Conservation (phyloP, 53 echinoderm and acorn worm genomes). For the Patiria pectinifera region DNA sequence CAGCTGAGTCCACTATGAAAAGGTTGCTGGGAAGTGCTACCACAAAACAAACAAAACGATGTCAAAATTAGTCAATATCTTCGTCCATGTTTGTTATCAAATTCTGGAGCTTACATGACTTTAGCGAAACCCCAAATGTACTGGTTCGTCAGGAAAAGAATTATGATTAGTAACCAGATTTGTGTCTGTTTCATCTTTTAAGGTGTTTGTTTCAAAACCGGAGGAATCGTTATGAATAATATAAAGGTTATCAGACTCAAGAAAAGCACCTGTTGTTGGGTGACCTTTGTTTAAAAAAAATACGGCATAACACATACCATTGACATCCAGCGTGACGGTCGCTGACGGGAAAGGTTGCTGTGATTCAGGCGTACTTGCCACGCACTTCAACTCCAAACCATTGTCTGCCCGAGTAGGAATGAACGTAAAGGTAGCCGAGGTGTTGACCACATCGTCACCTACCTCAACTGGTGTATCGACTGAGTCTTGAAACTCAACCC, state of each 20-base stretch:
- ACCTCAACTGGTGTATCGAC: background rate
- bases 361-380: background rate
- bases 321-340: background rate
- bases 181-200: too few species aligned
- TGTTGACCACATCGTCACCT: background rate
- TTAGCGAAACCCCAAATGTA: too few species aligned
- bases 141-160: too few species aligned
- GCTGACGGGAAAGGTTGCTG: constrained; percentile 5
- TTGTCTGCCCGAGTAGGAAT: background rate
- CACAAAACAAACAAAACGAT: background rate
- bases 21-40: background rate
- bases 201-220: too few species aligned
- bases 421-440: background rate
- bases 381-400: background rate
- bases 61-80: background rate
- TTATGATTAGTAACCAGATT: too few species aligned
- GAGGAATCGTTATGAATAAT: too few species aligned
- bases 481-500: background rate
- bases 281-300: too few species aligned
- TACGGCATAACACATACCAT: background rate
- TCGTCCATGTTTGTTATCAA: too few species aligned
- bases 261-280: too few species aligned
- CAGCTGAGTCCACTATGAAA: background rate
- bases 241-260: too few species aligned
- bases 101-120: too few species aligned